Percentiles rank a stretch among this genome's conserved stretches.
phyloP scores from a whole-genome alignment of 2,113 vertebrate species.

The Oceanodroma tethys region DNA sequence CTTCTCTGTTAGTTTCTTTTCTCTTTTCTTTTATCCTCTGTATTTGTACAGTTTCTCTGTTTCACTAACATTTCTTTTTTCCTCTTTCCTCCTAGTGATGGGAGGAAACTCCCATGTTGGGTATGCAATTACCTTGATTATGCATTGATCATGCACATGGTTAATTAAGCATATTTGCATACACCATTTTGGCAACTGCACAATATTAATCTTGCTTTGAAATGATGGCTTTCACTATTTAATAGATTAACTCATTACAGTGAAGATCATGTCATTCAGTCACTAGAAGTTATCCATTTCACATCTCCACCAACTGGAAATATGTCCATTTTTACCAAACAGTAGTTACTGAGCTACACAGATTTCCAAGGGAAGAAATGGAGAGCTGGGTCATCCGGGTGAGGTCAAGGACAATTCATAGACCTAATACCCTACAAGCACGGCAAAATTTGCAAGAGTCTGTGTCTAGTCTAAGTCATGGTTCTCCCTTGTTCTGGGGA shows the following conservation, averaged over 20 bases:
- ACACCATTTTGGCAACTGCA: not conserved
- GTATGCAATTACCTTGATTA: not conserved
- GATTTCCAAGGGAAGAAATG: not conserved
- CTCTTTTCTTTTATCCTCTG: not conserved
- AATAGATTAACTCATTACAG: not conserved
- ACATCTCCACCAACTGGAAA: not conserved
- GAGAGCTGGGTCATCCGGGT: not conserved
- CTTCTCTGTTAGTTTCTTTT: not conserved
- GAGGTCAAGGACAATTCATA: not conserved
- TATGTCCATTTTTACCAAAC: not conserved
- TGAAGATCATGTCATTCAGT: not conserved
- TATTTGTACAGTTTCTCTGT: not conserved
- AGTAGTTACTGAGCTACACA: not conserved
- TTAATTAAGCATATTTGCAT: not conserved
- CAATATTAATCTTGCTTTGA: not conserved
- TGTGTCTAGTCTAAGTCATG: not conserved
- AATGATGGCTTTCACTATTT: not conserved
- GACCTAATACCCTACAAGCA: not conserved
- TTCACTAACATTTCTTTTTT: not conserved
- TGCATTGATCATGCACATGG: not conserved
- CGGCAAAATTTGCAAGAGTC: not conserved
- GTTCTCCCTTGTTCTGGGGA: not conserved
- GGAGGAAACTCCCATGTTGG: no score
- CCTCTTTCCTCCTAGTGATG: not conserved
- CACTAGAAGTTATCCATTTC: not conserved